These are phyloP conservation scores for Mongoloraphidia duomilia DNA, from an alignment of 2,888 invertebrate species.

Conservation along the genomic window DNA sequence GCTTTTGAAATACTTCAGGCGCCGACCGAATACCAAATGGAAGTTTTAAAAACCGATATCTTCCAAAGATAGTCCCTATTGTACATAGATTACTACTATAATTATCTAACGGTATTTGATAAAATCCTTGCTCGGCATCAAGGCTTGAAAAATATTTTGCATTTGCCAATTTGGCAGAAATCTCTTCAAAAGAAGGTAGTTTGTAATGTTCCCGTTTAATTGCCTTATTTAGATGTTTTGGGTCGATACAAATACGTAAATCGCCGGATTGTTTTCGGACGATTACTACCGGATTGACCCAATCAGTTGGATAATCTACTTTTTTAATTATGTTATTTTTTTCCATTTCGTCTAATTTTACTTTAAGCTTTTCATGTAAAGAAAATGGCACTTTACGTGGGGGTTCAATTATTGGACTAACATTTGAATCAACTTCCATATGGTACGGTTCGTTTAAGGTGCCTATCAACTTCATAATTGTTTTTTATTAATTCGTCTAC, in stretches of 20 bases:
- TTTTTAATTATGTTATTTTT: conserved; percentile 12
- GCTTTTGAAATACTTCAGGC: conserved; percentile 12
- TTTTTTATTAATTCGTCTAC: no score
- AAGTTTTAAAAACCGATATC: no score
- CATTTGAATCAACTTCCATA: no score
- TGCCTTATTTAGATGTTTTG: conserved; percentile 11
- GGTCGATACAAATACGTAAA: conserved; percentile 13
- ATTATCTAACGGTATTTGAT: conserved; percentile 13
- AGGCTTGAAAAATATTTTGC: conserved; percentile 11
- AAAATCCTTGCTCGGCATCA: conserved; percentile 12
- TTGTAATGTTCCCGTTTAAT: conserved; percentile 11
- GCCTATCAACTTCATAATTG: no score
- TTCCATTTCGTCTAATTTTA: conserved; percentile 12
- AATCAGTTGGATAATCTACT: conserved; percentile 14
- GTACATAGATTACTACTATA: conserved; percentile 12
- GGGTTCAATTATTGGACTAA: no score
- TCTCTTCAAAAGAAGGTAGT: conserved; percentile 13
- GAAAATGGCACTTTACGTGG: conserved; percentile 13
- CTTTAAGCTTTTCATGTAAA: conserved; percentile 12
- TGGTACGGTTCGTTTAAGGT: no score
- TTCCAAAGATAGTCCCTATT: conserved; percentile 16
- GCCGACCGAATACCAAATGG: conserved; percentile 14
- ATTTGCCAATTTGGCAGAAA: conserved; percentile 10
- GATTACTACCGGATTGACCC: conserved; percentile 17
- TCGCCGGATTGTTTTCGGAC: conserved; percentile 11